A percentile compares a stretch with the other conserved stretches of the same genome.
Conservation (phyloP, 2,888 invertebrate species). For the Julus scanicus region DNA sequence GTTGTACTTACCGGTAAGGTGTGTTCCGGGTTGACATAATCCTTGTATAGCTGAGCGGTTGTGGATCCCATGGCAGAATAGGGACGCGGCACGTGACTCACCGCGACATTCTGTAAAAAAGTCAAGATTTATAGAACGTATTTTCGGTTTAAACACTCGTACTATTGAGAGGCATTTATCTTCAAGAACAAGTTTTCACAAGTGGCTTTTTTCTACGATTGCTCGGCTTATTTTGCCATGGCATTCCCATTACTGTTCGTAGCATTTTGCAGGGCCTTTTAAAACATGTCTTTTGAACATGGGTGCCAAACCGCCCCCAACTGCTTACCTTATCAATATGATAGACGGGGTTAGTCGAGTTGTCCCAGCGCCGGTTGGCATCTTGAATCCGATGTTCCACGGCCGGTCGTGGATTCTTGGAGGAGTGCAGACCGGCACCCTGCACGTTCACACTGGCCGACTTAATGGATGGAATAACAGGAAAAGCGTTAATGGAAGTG, state of each 20-base stretch:
- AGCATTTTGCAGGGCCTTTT: too few relatives aligned
- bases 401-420: neutral
- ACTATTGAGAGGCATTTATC: neutral
- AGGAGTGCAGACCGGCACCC: slow-evolving; percentile 9
- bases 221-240: too few relatives aligned
- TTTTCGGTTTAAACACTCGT: neutral
- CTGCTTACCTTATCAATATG: slow-evolving; percentile 43
- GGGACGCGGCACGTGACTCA: neutral
- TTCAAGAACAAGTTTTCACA: neutral
- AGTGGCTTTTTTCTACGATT: neutral
- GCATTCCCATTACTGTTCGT: too few relatives aligned
- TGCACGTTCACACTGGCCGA: neutral
- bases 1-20: neutral
- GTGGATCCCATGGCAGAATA: slow-evolving; percentile 3
- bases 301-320: too few relatives aligned
- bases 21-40: neutral
- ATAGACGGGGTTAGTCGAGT: neutral
- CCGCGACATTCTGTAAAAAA: neutral
- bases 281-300: too few relatives aligned
- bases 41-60: neutral
- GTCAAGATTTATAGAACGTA: neutral
- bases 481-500: neutral
- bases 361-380: slow-evolving; percentile 1
- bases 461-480: slow-evolving; percentile 10
- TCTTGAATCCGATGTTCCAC: neutral